These are phyloP conservation scores for Varroa destructor DNA, from an alignment of 1,140 invertebrate genomes.

Conservation along the genomic window DNA sequence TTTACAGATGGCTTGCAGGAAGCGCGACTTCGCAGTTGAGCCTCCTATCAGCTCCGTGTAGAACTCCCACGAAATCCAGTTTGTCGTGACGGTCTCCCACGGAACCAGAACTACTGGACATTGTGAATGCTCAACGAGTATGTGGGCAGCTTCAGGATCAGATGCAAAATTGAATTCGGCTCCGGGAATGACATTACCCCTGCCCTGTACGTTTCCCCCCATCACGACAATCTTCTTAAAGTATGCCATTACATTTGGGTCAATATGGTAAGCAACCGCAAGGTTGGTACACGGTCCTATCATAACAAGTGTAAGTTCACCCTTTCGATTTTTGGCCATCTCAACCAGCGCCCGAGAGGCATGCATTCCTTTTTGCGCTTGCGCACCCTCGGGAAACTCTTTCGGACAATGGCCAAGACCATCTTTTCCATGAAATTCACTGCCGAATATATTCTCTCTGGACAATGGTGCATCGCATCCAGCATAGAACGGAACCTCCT, in stretches of 20 bases:
- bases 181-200: slow-evolving; percentile 45
- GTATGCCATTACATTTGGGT: slow-evolving; percentile 44
- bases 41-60: neutral
- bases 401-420: slow-evolving; percentile 38
- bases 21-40: slow-evolving; percentile 4
- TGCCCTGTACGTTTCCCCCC: slow-evolving; percentile 45
- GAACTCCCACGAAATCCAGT: neutral
- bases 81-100: slow-evolving; percentile 48
- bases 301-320: slow-evolving; percentile 43
- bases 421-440: slow-evolving; percentile 37
- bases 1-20: slow-evolving; percentile 7
- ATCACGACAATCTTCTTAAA: slow-evolving; percentile 47
- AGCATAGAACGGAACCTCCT: slow-evolving; percentile 39
- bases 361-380: neutral
- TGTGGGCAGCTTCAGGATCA: slow-evolving; percentile 53
- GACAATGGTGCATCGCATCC: slow-evolving; percentile 35
- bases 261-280: slow-evolving; percentile 47
- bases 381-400: slow-evolving; percentile 28
- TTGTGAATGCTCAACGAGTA: slow-evolving; percentile 46
- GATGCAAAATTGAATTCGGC: slow-evolving; percentile 54
- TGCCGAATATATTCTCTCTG: slow-evolving; percentile 21
- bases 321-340: slow-evolving; percentile 32
- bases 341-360: slow-evolving; percentile 29
- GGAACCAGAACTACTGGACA: slow-evolving; percentile 49
- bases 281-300: slow-evolving; percentile 52